Base-by-base conservation (phyloP, 2,797 vertebrate genomes). In the Acanthornis magna region DNA sequence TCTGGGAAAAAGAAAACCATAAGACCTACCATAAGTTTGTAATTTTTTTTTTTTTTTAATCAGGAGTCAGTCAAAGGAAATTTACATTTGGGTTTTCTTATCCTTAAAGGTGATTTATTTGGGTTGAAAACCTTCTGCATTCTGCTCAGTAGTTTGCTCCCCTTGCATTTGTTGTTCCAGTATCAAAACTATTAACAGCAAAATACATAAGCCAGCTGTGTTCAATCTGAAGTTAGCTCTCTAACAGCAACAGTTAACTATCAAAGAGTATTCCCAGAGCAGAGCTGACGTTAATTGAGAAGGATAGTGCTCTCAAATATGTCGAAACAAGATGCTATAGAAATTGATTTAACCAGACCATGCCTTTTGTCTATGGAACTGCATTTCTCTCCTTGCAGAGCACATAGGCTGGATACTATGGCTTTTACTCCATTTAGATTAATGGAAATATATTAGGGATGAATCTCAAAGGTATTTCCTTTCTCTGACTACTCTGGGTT, bases 281-380 rank as follows among this genome's bases (percentile, higher is more conserved):
- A 90, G 65, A 89, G 71, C 88, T 97, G 95, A 96, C 67, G 0
- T 90, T 96, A 97, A 96, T 95, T 97, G 94, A 95, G 96, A 97
- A 95, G 91, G 85, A 96, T 95, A 74, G 74, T 67, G 53, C 83
- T 87, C 93, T 89, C 79, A 92, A 89, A 96, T 94, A 94, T 30
- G 79, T 84, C 11, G 6, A 96, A 85, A 93, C 91, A 93, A 94
- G 93, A 95, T 95, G 88, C 93, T 94, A 71, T 87, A 89, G 90
- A 91, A 94, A 90, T 82, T 89, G 89, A 88, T 97, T 95, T 94
- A 96, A 94, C 88, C 61, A 79, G 85, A 91, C 74, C 67, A 40
- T 89, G 91, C 51, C 74, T 97, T 96, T 93, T 96, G 67, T 93
- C 65, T 72, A 30, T 79, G 57, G 57, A 96, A 74, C 67, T 82